Conservation (phyloP, 92 coral and sea anemone genomes). For the Phenganax stokvisi region DNA sequence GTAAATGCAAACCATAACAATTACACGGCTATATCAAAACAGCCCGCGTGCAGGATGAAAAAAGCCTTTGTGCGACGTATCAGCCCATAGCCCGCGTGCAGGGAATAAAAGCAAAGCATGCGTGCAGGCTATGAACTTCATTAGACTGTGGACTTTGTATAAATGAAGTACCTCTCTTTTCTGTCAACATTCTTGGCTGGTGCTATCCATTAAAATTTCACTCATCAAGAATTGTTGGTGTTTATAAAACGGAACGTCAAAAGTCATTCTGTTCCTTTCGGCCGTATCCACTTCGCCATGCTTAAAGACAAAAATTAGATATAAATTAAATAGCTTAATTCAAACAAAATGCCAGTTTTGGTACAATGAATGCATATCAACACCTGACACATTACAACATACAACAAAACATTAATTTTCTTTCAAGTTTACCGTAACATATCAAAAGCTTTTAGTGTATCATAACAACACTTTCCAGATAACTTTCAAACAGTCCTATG, state of each 20-base stretch:
- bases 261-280: neutral
- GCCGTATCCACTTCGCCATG: neutral
- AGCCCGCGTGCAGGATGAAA: too few relatives aligned
- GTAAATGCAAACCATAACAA: too few relatives aligned
- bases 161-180: neutral
- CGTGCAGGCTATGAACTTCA: neutral
- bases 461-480: too few relatives aligned
- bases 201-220: constrained; percentile 11
- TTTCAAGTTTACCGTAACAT: too few relatives aligned
- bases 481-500: too few relatives aligned
- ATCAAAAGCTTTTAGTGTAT: too few relatives aligned
- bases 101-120: too few relatives aligned
- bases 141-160: neutral
- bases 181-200: constrained; percentile 12
- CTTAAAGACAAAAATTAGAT: neutral
- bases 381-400: too few relatives aligned
- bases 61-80: too few relatives aligned
- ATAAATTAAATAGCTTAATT: neutral
- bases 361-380: too few relatives aligned
- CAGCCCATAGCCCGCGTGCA: too few relatives aligned
- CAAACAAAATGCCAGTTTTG: neutral
- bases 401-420: neutral
- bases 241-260: constrained; percentile 32
- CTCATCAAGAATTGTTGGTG: constrained; percentile 34
- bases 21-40: too few relatives aligned